Evolutionary conservation across 2,113 vertebrate genomes (phyloP).

Genomic region (Muntiacus muntjak): DNA sequence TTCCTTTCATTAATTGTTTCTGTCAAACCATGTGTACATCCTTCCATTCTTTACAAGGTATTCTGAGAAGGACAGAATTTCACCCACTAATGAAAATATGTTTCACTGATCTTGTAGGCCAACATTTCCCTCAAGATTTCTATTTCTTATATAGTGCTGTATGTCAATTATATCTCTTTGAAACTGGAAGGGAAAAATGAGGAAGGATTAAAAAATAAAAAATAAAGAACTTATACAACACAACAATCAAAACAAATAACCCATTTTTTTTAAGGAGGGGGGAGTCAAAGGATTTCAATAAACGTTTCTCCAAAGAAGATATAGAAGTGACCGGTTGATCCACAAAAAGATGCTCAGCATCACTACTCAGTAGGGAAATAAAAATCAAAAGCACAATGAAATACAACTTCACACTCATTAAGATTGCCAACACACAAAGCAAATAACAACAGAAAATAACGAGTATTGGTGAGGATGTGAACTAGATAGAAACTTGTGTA

Average conservation of each 20-base stretch:
- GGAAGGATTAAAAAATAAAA: not conserved
- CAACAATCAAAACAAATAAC: not conserved
- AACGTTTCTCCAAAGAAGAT: not conserved
- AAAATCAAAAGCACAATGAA: not conserved
- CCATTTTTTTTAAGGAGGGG: not conserved
- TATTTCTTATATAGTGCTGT: not conserved
- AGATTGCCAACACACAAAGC: not conserved
- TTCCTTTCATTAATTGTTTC: not conserved
- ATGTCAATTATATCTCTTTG: not conserved
- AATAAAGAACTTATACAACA: not conserved
- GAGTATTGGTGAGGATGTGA: not conserved
- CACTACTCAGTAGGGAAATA: not conserved
- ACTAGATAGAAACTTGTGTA: not conserved
- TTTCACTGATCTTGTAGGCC: constrained; percentile 51
- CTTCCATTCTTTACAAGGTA: not conserved
- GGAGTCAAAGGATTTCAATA: not conserved
- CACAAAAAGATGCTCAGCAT: not conserved
- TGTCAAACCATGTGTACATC: not conserved
- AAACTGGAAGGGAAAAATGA: not conserved
- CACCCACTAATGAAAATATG: not conserved
- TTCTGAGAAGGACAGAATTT: constrained; percentile 24
- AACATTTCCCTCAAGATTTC: not conserved
- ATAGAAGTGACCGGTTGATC: not conserved
- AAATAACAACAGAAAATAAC: not conserved
- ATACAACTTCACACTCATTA: not conserved